Evolutionary conservation across 2,113 vertebrate species (phyloP), one percentile per base, ranked within the genome.

Genomic region (Neoarius graeffei): DNA sequence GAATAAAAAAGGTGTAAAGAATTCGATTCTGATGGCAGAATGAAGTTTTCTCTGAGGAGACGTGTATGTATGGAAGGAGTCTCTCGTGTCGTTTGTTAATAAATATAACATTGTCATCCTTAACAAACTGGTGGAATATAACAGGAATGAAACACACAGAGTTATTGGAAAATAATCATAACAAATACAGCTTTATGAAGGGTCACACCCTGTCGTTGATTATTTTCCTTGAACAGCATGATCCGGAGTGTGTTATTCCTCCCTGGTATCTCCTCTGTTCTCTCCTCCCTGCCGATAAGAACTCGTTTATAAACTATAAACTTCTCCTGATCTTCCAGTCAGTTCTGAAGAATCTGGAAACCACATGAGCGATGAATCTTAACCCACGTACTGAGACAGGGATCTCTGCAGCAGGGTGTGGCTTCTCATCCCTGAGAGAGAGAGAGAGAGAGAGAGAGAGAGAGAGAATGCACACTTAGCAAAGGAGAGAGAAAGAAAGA

Each of bases 281-380:
- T 42, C 57, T 52, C 57, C 30, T n/a, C 14, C 56, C 57, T 19
- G 25, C 56, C 77, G 71, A 85, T 62, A 62, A 85, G 35, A 35
- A 15, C 30, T n/a, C 0, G 52, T 14, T 17, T 27, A 67, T 67
- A 13, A 15, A 81, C 85, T 27, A 67, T 67, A 13, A 15, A 81
- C 85, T 81, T n/a, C 59, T n/a, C 64, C 52, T 20, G 7, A 76
- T 80, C 19, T 50, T 83, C 69, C 30, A 81, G 88, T 86, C 27
- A 35, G 81, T 85, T 64, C 20, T 10, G 57, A 85, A 57, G 84
- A 88, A 88, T 91, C 84, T 91, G 86, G 84, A 88, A 86, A 83
- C 35, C 73, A 86, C 27, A 88, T 88, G 83, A 14, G 76, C 76
- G 42, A 35, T 30, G 62, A 81, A 67, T 69, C 30, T 27, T 73